phyloP scores from a whole-genome alignment of 2,797 vertebrate species.

The Tarsius wallacei region DNA sequence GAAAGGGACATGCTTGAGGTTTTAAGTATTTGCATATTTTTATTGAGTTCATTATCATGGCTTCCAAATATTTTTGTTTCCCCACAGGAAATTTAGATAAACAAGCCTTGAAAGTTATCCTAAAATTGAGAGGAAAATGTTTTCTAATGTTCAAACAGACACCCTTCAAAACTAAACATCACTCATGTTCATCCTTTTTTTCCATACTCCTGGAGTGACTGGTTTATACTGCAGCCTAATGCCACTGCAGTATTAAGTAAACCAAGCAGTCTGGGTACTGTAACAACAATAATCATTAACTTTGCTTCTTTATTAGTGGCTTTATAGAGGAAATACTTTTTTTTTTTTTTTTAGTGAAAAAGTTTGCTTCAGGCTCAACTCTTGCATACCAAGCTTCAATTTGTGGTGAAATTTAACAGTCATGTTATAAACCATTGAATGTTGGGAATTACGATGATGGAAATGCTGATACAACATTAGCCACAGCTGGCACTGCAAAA shows the following conservation, averaged over 20 bases:
- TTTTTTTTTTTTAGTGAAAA: constrained; percentile 78
- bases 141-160: constrained; percentile 42
- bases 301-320: constrained; percentile 84
- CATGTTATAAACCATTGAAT: constrained; percentile 86
- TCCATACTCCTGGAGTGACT: constrained; percentile 49
- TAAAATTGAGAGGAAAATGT: constrained; percentile 66
- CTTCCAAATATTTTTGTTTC: constrained; percentile 34
- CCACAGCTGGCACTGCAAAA: constrained; percentile 81
- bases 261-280: not conserved
- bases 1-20: not conserved
- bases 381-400: constrained; percentile 84
- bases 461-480: constrained; percentile 85
- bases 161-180: constrained; percentile 68
- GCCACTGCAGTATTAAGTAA: constrained; percentile 70
- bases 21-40: not conserved
- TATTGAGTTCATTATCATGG: constrained; percentile 17
- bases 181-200: not conserved
- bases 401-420: constrained; percentile 83
- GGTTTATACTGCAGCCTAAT: constrained; percentile 52
- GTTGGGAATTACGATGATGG: constrained; percentile 81
- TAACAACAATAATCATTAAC: constrained; percentile 79
- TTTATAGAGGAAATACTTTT: constrained; percentile 76
- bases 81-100: constrained; percentile 31
- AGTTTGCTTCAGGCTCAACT: constrained; percentile 81
- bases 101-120: constrained; percentile 62